Base-by-base conservation (phyloP, 1,140 invertebrate species). In the Linepithema humile region DNA sequence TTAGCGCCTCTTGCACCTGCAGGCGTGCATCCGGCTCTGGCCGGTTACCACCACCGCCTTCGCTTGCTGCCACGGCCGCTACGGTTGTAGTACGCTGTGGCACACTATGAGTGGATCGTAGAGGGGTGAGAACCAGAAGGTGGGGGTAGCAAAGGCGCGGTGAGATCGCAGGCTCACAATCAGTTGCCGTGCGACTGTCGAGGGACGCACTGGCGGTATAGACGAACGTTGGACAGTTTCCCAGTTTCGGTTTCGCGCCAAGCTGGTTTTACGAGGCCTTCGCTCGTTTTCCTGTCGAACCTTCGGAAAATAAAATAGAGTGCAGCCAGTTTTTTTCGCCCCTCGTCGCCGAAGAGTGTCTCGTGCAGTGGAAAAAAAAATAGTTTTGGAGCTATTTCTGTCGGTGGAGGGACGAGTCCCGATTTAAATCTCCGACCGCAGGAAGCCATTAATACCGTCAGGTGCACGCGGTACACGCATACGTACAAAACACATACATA, bases 181-280 rank as follows among this genome's bases (percentile, higher is more conserved):
- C n/a, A 94, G 94, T 94, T 93, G 92, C 91, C 92, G 94, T 92
- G 94, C 93, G 93, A 93, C 92, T 92, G 93, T 94, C 91, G 93
- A 93, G 82, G 87, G 89, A 91, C 91, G 91, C 89, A 91, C 86
- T 85, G 60, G 77, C 67, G 62, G 82, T 83, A 78, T 88, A 15
- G 86, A 83, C 57, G 32, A 26, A 23, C 55, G 64, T 15, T 53
- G 53, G 73, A 77, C 15, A 45, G 29, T 78, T 69, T 32, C 9
- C 26, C 26, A 20, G 23, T 57, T 38, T 64, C 12, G 3, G 73
- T 73, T 84, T 69, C 43, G 70, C 29, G 53, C 3, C 64, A 40
- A 29, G 10, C 35, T 38, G 17, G 1, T 20, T 38, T 12, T 2
- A 40, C 38, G 35, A 3, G 26, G 6, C 43, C 32, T 23, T 38